These are phyloP conservation scores for Narcine bancroftii DNA, from an alignment of 2,113 vertebrate genomes.

Conservation along the genomic window DNA sequence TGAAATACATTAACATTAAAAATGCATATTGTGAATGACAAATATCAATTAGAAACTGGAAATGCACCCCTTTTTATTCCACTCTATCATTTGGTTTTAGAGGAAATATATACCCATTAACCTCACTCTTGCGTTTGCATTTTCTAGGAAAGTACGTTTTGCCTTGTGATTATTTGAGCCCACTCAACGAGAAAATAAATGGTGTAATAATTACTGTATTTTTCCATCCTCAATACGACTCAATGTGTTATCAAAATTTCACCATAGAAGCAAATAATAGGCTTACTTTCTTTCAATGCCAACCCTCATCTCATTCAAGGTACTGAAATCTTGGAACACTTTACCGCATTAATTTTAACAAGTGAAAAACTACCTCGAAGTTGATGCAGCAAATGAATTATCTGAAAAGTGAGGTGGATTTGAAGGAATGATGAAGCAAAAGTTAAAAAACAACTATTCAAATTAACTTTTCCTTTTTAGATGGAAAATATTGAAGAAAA, in stretches of 20 bases:
- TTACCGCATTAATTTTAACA: background rate
- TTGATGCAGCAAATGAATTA: background rate
- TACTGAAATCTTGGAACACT: background rate
- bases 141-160: background rate
- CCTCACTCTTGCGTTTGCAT: background rate
- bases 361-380: background rate
- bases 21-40: background rate
- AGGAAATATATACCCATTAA: background rate
- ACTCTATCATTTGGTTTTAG: background rate
- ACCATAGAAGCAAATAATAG: too few relatives aligned
- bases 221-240: too few relatives aligned
- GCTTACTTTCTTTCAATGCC: too few relatives aligned
- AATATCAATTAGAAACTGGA: background rate
- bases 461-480: background rate
- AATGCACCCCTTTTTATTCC: too few relatives aligned
- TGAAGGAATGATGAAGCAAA: background rate
- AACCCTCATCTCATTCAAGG: too few relatives aligned
- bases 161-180: background rate
- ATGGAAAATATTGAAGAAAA: background rate
- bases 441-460: too few relatives aligned
- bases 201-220: too few relatives aligned
- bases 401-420: background rate
- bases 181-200: background rate
- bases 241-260: too few relatives aligned
- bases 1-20: background rate